These are phyloP conservation scores for Phytoseiulus persimilis DNA, from an alignment of 2,888 invertebrate species.

Conservation along the genomic window DNA sequence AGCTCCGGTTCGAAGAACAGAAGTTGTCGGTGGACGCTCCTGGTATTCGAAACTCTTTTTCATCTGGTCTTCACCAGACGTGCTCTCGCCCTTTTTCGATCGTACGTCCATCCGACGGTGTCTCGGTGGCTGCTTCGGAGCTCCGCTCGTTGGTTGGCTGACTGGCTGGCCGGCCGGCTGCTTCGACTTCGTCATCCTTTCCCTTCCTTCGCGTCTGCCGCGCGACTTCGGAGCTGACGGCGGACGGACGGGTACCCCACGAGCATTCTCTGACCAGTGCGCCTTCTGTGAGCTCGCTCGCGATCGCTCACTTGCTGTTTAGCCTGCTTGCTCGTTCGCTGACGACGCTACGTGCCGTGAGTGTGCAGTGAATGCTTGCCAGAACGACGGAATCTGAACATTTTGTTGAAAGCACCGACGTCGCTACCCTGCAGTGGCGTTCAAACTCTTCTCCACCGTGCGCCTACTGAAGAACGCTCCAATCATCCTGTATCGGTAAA, in stretches of 20 bases:
- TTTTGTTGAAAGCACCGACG: neutral
- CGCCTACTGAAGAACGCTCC: neutral
- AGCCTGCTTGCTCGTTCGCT: neutral
- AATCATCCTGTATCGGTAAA: neutral
- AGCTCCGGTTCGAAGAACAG: neutral
- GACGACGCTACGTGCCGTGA: neutral
- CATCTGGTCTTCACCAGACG: neutral
- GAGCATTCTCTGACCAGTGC: neutral
- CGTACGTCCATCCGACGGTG: neutral
- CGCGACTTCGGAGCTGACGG: conserved; percentile 5
- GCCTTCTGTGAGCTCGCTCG: neutral
- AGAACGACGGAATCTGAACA: neutral
- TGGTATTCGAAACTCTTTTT: neutral
- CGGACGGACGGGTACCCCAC: neutral
- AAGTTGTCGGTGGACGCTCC: neutral
- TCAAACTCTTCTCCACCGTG: neutral
- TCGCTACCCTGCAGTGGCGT: neutral
- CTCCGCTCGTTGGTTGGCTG: neutral
- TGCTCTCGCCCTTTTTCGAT: neutral
- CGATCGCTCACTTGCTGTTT: neutral
- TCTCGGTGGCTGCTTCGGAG: neutral
- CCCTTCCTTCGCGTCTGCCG: conserved; percentile 5
- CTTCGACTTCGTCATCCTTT: neutral
- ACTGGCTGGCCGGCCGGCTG: neutral
- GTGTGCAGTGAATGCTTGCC: neutral